phyloP scores from a whole-genome alignment of 2,797 vertebrate genomes.

The Onychomys arenicola region DNA sequence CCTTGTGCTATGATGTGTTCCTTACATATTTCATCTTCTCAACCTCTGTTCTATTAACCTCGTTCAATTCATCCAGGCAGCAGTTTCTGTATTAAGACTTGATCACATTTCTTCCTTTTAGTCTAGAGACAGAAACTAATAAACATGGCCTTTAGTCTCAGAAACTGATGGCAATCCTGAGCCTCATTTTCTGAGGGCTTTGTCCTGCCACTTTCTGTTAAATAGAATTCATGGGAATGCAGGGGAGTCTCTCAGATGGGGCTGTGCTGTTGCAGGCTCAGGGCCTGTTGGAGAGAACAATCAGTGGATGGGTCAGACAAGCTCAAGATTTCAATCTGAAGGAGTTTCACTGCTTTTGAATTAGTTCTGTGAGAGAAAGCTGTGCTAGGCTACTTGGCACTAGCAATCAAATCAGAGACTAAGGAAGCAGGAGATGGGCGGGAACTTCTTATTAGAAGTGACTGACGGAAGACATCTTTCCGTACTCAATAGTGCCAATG shows the following conservation, averaged over 20 bases:
- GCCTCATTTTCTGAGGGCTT: conserved; percentile 57
- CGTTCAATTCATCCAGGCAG: background rate
- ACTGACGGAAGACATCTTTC: background rate
- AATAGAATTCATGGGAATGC: background rate
- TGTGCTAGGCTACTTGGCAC: background rate
- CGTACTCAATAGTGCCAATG: background rate
- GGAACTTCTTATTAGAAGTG: background rate
- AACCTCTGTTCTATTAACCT: conserved; percentile 1
- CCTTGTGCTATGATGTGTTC: background rate
- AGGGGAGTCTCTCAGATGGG: background rate
- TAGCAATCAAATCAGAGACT: background rate
- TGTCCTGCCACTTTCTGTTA: conserved; percentile 69
- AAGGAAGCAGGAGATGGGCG: background rate
- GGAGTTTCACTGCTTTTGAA: conserved; percentile 4
- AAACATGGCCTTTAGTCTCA: conserved; percentile 51
- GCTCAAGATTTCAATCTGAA: conserved; percentile 44
- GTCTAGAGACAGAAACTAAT: background rate
- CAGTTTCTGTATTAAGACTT: conserved; percentile 38
- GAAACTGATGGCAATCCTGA: conserved; percentile 46
- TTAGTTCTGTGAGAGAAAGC: background rate
- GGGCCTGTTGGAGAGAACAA: background rate
- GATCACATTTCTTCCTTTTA: conserved; percentile 2
- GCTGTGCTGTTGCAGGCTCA: background rate
- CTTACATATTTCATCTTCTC: background rate
- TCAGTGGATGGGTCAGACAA: conserved; percentile 7